A percentile compares a stretch with the other conserved stretches of the same genome.
phyloP scores from a whole-genome alignment of 37 sponge, comb jelly and placozoan genomes.

The Aphrocallistes beatrix region DNA sequence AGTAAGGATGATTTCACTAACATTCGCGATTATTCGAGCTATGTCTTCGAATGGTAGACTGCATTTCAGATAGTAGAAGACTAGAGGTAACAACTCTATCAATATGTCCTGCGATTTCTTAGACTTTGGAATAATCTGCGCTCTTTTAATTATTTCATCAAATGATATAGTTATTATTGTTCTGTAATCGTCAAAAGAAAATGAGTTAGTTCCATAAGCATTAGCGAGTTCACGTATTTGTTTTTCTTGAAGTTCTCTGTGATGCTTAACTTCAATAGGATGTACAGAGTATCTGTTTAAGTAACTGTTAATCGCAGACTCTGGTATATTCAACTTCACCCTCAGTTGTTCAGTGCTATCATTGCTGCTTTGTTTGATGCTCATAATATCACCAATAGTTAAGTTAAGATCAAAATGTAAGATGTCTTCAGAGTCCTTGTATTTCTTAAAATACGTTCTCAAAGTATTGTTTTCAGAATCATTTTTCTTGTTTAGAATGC shows the following conservation, averaged over 20 bases:
- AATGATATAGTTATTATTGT: background rate
- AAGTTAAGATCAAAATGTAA: background rate
- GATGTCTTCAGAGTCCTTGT: background rate
- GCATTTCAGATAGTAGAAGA: background rate
- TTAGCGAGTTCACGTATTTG: background rate
- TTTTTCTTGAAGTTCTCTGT: background rate
- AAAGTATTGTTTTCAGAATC: background rate
- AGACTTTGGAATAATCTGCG: background rate
- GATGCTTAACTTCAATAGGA: background rate
- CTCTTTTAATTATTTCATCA: background rate
- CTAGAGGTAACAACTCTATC: background rate
- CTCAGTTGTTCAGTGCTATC: background rate
- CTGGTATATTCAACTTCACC: background rate
- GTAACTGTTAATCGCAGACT: background rate
- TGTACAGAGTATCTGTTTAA: background rate
- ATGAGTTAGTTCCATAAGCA: background rate
- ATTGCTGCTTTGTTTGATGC: background rate
- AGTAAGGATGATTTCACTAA: background rate
- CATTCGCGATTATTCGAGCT: background rate
- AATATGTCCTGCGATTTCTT: background rate
- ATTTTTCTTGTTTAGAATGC: background rate
- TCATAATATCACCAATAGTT: background rate
- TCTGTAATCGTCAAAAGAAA: background rate
- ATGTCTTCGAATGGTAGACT: constrained; percentile 2
- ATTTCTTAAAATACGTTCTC: background rate